A percentile compares a stretch with the other conserved stretches of the same genome.
Evolutionary conservation across 2,888 invertebrate species (phyloP).

Genomic region (Merodon equestris): DNA sequence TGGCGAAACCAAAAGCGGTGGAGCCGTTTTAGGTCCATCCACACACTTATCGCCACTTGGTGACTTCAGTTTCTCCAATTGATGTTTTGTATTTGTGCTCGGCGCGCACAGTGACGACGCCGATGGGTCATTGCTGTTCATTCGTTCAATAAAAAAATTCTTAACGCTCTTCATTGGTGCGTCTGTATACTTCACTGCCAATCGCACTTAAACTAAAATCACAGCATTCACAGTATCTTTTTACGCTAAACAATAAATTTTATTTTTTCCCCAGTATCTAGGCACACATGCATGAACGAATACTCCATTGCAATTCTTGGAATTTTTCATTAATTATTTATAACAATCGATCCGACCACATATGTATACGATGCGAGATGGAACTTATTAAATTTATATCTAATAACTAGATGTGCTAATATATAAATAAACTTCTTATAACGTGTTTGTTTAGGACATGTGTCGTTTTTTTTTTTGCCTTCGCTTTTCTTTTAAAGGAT

Average conservation of each 20-base stretch:
- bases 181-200: constrained; percentile 20
- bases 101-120: constrained; percentile 32
- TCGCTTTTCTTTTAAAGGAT: constrained; percentile 24
- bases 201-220: constrained; percentile 68
- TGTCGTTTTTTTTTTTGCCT: constrained; percentile 57
- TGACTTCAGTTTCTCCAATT: constrained; percentile 65
- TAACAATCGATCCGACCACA: constrained; percentile 52
- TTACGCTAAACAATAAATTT: constrained; percentile 35
- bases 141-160: constrained; percentile 77
- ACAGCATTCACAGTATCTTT: constrained; percentile 33
- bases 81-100: constrained; percentile 56
- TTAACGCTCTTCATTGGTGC: constrained; percentile 77
- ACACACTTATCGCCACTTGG: constrained; percentile 35
- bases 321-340: constrained; percentile 34
- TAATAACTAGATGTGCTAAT: constrained; percentile 16
- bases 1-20: constrained; percentile 51
- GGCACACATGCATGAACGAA: constrained; percentile 55
- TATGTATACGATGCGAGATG: constrained; percentile 34
- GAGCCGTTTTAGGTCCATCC: constrained; percentile 63
- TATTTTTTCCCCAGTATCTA: constrained; percentile 9
- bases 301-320: constrained; percentile 19
- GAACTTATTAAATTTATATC: constrained; percentile 26
- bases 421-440: too few species aligned
- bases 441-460: constrained; percentile 39
- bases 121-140: constrained; percentile 75